Evolutionary conservation across 64 coral and sea anemone species (phyloP).

Genomic region (Acropora tenuis): DNA sequence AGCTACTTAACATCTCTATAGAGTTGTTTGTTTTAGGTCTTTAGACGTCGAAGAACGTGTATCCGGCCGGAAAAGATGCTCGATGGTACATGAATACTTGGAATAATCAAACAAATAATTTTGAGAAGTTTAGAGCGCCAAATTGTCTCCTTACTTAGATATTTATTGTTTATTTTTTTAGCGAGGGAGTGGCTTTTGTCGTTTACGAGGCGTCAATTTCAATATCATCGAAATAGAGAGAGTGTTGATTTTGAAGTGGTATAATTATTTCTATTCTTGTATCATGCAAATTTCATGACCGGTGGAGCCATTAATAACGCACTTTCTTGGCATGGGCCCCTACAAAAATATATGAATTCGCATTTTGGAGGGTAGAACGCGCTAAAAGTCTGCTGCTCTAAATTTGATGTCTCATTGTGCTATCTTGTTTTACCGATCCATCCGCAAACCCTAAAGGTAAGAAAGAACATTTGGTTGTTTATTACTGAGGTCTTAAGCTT

Average conservation of each 20-base stretch:
- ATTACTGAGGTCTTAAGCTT: background rate
- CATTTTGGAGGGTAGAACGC: no score
- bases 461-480: background rate
- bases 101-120: background rate
- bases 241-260: background rate
- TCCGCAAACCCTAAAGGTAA: no score
- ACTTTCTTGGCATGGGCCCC: no score
- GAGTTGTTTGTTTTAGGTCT: slow-evolving; percentile 3
- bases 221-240: background rate
- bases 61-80: slow-evolving; percentile 19
- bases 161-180: no score
- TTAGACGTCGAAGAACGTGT: background rate
- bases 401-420: no score
- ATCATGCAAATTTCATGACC: background rate
- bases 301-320: no score
- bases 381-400: no score
- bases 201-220: no score
- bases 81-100: background rate
- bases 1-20: background rate
- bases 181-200: no score
- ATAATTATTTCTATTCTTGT: background rate
- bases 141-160: background rate
- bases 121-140: background rate
- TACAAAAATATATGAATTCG: no score
- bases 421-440: no score